Percentiles rank a stretch among this genome's conserved stretches.
Evolutionary conservation across 2,888 invertebrate genomes (phyloP).

Genomic region (Melolontha melolontha): DNA sequence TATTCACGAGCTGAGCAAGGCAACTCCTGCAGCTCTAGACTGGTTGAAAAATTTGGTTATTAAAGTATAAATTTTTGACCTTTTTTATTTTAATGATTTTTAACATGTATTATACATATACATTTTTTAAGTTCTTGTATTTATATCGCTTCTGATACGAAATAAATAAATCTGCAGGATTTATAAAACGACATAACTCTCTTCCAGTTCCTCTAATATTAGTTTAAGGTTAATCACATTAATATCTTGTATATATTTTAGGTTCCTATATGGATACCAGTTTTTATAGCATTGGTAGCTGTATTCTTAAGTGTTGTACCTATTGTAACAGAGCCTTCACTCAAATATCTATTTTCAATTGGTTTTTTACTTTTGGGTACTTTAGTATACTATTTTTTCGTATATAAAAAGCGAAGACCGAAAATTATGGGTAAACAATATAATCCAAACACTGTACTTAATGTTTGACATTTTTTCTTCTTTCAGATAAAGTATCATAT

Average conservation of each 20-base stretch:
- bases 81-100: too few relatives aligned
- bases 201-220: too few relatives aligned
- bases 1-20: too few relatives aligned
- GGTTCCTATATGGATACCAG: conserved; percentile 80
- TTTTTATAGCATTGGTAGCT: conserved; percentile 77
- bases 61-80: too few relatives aligned
- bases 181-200: too few relatives aligned
- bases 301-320: conserved; percentile 81
- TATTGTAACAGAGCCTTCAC: conserved; percentile 79
- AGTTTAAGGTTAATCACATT: too few relatives aligned
- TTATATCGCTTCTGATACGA: too few relatives aligned
- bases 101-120: too few relatives aligned
- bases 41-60: too few relatives aligned
- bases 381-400: conserved; percentile 79
- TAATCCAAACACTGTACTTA: conserved; percentile 30
- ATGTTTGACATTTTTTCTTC: conserved; percentile 51
- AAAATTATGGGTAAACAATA: conserved; percentile 73
- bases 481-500: conserved; percentile 75
- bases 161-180: too few relatives aligned
- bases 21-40: too few relatives aligned
- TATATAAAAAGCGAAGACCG: conserved; percentile 77
- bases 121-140: too few relatives aligned
- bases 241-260: conserved; percentile 52
- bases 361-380: conserved; percentile 78
- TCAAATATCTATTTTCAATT: conserved; percentile 82